Percentiles rank a stretch among this genome's conserved stretches.
Conservation (phyloP, 2,888 invertebrate species). For the Apotomis betuletana region DNA sequence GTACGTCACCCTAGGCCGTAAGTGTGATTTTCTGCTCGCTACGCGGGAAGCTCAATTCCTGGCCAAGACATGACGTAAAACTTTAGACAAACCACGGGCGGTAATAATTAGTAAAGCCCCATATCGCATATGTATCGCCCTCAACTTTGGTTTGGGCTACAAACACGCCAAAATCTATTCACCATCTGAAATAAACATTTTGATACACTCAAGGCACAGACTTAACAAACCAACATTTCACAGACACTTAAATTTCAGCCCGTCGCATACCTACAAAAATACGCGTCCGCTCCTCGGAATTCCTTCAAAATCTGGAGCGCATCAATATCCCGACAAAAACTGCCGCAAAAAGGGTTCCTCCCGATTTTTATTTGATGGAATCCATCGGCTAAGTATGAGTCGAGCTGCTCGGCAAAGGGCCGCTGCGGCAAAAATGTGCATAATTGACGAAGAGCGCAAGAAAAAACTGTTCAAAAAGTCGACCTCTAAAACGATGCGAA, state of each 20-base stretch:
- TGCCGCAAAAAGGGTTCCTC: slow-evolving; percentile 68
- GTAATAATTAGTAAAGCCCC: no score
- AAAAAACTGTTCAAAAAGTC: slow-evolving; percentile 80
- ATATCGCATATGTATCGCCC: no score
- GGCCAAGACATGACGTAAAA: no score
- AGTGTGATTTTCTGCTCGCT: no score
- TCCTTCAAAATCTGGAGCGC: slow-evolving; percentile 71
- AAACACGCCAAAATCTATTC: no score
- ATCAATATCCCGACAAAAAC: slow-evolving; percentile 80
- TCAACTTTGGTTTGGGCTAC: no score
- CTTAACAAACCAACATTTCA: slow-evolving; percentile 2
- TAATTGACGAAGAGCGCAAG: slow-evolving; percentile 75
- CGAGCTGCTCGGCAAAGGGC: slow-evolving; percentile 66
- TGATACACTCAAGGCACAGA: background rate
- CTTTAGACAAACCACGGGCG: no score
- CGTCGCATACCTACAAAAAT: slow-evolving; percentile 34
- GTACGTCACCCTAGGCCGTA: no score
- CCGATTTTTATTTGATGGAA: slow-evolving; percentile 81
- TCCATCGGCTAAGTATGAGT: slow-evolving; percentile 74
- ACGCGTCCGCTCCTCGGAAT: slow-evolving; percentile 60
- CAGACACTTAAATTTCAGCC: slow-evolving; percentile 9
- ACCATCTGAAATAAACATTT: no score
- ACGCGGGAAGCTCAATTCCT: no score
- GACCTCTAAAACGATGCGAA: slow-evolving; percentile 79
- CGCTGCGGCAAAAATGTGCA: slow-evolving; percentile 82